Evolutionary conservation across 2,888 invertebrate genomes (phyloP).

Genomic region (Panzeria rudis): DNA sequence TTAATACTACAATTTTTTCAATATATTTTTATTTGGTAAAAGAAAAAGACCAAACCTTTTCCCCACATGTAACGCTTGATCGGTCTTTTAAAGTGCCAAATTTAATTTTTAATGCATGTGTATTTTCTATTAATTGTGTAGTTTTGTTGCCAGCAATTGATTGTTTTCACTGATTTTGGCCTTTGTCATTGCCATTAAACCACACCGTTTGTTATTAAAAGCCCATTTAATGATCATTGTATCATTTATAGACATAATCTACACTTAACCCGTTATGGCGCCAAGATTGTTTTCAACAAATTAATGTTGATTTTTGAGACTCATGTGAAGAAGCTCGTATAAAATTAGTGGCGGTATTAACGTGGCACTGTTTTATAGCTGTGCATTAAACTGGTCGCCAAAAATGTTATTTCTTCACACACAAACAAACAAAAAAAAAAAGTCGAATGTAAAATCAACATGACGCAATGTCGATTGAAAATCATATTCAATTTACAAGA

Average conservation of each 20-base stretch:
- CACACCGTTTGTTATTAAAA: slow-evolving; percentile 27
- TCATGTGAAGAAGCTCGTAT: too few species aligned
- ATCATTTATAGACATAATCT: slow-evolving; percentile 31
- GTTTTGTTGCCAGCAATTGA: slow-evolving; percentile 25
- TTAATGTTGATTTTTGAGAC: neutral
- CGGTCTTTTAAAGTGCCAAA: slow-evolving; percentile 33
- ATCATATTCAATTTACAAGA: too few species aligned
- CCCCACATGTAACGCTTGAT: slow-evolving; percentile 32
- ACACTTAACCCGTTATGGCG: slow-evolving; percentile 30
- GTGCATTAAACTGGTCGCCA: too few species aligned
- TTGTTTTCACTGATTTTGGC: slow-evolving; percentile 20
- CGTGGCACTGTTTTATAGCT: too few species aligned
- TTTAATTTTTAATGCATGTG: slow-evolving; percentile 13
- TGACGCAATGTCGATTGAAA: too few species aligned
- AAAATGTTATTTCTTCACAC: too few species aligned
- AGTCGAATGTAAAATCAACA: too few species aligned
- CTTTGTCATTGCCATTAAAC: slow-evolving; percentile 59
- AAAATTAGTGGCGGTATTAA: too few species aligned
- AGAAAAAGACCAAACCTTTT: slow-evolving; percentile 36
- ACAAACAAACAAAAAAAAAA: too few species aligned
- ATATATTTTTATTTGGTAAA: slow-evolving; percentile 24
- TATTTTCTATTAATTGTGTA: neutral
- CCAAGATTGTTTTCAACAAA: neutral
- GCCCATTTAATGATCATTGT: slow-evolving; percentile 48
- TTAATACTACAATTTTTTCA: neutral